Evolutionary conservation across 2,888 invertebrate genomes (phyloP).

Genomic region (Loripinus fragilis): DNA sequence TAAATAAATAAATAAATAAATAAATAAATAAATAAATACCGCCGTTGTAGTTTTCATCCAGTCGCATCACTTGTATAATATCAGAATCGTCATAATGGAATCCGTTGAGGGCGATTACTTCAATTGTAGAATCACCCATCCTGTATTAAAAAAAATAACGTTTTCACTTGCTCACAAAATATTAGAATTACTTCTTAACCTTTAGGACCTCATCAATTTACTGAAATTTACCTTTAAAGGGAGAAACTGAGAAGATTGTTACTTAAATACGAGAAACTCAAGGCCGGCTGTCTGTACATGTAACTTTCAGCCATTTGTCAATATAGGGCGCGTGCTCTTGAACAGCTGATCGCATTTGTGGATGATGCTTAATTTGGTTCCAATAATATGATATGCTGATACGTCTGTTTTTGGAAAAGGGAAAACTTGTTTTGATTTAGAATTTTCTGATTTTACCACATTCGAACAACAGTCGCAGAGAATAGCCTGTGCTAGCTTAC

Average conservation of each 20-base stretch:
- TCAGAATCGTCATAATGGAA: slow-evolving; percentile 14
- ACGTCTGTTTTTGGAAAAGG: too few relatives aligned
- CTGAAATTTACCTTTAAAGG: too few relatives aligned
- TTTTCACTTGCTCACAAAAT: too few relatives aligned
- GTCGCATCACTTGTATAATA: slow-evolving; percentile 12
- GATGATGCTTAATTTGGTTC: background rate
- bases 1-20: background rate
- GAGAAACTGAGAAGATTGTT: background rate
- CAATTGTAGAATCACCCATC: background rate
- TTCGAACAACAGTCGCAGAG: too few relatives aligned
- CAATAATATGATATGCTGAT: too few relatives aligned
- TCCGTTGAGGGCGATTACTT: background rate
- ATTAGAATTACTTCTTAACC: too few relatives aligned
- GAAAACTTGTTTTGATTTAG: too few relatives aligned
- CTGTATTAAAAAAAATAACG: too few relatives aligned
- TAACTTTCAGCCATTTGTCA: background rate
- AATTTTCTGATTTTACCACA: too few relatives aligned
- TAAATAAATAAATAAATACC: background rate
- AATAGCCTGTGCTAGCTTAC: too few relatives aligned
- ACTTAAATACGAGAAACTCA: background rate
- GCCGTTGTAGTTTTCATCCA: slow-evolving; percentile 22
- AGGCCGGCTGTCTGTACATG: slow-evolving; percentile 5
- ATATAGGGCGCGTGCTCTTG: slow-evolving; percentile 3
- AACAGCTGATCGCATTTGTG: slow-evolving; percentile 5
- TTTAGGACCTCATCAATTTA: too few relatives aligned